These are phyloP conservation scores for Palaemon carinicauda DNA, from an alignment of 1,140 invertebrate species.

Conservation along the genomic window DNA sequence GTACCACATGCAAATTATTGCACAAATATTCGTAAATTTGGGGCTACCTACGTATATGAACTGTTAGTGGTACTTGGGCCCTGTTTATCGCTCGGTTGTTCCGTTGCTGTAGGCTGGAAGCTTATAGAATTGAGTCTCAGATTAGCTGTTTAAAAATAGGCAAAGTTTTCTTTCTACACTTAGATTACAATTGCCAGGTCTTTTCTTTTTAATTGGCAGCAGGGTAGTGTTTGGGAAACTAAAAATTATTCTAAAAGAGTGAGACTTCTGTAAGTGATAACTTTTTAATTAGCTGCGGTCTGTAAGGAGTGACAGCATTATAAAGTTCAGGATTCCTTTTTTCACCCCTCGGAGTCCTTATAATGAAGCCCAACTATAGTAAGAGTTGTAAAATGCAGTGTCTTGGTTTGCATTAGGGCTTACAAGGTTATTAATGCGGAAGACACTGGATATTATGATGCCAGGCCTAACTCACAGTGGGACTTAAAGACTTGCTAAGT, in stretches of 20 bases:
- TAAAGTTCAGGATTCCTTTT: conserved; percentile 10
- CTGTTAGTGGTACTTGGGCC: conserved; percentile 7
- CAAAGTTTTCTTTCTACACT: not conserved
- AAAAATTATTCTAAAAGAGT: not conserved
- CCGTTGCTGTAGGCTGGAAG: conserved; percentile 51
- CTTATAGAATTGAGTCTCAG: conserved; percentile 42
- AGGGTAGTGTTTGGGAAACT: not conserved
- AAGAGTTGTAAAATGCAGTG: no score
- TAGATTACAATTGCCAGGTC: not conserved
- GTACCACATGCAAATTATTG: not conserved
- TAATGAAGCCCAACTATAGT: not conserved
- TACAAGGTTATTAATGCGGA: no score
- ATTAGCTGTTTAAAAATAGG: not conserved
- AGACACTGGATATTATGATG: not conserved
- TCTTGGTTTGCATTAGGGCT: no score
- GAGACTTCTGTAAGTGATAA: conserved; percentile 50
- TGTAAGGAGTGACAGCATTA: conserved; percentile 8
- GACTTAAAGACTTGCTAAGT: not conserved
- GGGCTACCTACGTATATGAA: not conserved
- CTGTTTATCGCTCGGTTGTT: conserved; percentile 19
- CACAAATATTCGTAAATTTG: no score
- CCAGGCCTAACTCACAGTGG: conserved; percentile 32
- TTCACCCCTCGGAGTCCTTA: conserved; percentile 16
- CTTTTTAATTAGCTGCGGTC: conserved; percentile 35
- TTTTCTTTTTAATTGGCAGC: not conserved